Conservation (phyloP, 2,797 vertebrate species). For the Phrynocephalus vlangalii region DNA sequence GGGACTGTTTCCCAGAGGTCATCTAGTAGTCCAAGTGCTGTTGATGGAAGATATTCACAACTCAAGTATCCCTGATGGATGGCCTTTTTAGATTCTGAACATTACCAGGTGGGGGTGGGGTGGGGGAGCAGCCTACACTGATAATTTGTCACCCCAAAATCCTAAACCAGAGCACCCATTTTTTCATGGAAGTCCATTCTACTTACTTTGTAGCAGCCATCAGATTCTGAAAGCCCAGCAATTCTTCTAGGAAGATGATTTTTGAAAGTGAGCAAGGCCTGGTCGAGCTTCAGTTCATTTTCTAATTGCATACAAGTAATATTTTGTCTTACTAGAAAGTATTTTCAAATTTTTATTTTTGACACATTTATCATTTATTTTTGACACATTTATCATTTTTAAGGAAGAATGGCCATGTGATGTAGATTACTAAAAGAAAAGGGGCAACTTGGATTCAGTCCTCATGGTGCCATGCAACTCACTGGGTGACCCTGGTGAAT, state of each 20-base stretch:
- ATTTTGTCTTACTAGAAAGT: not conserved
- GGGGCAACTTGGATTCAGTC: no score
- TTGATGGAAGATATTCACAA: no score
- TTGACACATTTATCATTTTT: not conserved
- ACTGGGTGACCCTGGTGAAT: not conserved
- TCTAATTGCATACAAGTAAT: constrained; percentile 55
- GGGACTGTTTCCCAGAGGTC: no score
- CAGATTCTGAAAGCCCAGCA: constrained; percentile 69
- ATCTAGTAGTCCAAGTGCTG: no score
- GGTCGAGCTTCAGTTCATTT: constrained; percentile 76
- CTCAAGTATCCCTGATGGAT: no score
- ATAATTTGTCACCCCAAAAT: not conserved
- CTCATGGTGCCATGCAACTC: not conserved
- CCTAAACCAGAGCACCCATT: not conserved
- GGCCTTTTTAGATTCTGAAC: no score
- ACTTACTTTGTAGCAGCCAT: constrained; percentile 79
- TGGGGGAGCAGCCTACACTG: not conserved
- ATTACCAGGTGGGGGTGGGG: no score
- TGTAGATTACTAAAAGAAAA: not conserved
- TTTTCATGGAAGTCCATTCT: not conserved
- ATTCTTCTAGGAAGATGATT: constrained; percentile 76
- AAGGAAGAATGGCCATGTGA: not conserved
- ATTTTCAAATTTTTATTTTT: not conserved
- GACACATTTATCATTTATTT: not conserved
- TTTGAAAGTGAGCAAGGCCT: constrained; percentile 80